phyloP scores from a whole-genome alignment of 2,797 vertebrate species.

The Mycteria americana region DNA sequence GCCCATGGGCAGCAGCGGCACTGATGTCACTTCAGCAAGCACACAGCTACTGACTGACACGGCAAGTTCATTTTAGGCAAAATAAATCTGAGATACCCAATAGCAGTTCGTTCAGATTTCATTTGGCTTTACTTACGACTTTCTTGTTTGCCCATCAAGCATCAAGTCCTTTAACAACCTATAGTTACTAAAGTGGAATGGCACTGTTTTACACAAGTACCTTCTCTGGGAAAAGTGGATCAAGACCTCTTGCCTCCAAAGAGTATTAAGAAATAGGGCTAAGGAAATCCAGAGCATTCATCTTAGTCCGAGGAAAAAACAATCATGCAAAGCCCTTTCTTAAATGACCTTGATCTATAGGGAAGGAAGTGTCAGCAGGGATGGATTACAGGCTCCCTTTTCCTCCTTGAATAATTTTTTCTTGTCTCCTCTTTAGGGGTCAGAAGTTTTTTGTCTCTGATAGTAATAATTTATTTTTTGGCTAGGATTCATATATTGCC shows the following conservation, averaged over 20 bases:
- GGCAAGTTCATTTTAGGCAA: neutral
- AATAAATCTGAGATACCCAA: neutral
- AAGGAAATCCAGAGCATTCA: neutral
- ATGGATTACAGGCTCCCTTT: neutral
- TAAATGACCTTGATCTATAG: neutral
- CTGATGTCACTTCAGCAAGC: neutral
- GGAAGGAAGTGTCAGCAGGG: neutral
- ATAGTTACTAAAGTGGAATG: neutral
- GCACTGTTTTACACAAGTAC: neutral
- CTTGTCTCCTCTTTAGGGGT: neutral
- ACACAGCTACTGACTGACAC: neutral
- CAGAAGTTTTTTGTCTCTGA: neutral
- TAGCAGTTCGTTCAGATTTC: neutral
- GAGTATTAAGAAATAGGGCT: neutral
- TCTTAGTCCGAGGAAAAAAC: neutral
- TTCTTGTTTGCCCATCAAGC: neutral
- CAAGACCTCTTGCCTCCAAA: neutral
- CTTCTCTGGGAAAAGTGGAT: neutral
- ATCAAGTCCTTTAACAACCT: neutral
- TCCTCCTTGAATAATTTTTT: neutral
- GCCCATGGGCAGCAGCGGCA: neutral
- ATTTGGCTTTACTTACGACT: neutral
- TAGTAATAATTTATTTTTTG: neutral
- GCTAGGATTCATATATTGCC: neutral
- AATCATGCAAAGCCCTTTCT: neutral